Evolutionary conservation across 2,888 invertebrate genomes (phyloP), one percentile per base, ranked within the genome.

Genomic region (Teinopalpus imperialis): DNA sequence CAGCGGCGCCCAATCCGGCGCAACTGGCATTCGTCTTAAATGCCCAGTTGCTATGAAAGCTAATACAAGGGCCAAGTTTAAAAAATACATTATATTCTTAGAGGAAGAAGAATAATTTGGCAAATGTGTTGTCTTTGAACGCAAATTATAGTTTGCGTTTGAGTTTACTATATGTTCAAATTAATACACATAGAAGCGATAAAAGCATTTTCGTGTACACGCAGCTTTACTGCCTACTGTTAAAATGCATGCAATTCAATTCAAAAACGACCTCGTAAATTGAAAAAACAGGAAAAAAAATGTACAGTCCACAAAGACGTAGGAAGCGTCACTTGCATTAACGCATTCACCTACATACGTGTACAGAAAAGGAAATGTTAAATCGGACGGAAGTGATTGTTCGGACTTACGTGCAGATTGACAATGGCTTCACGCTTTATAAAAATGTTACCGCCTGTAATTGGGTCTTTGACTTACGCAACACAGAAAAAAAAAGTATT

Each of bases 321-420:
- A n/a, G 71, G 65, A 74, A 74, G 57, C 49, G 27, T 43, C 59
- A 60, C 48, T 53, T 56, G 56, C 59, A 35, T 34, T 8, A 57
- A 46, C 57, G 30, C 41, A 41, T 61, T 63, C 66, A 65, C 58
- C 61, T 51, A 61, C 53, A 55, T 60, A 55, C 52, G 53, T 58
- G 56, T 39, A 56, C 34, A 47, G 57, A 68, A 70, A 77, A 73
- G 60, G 65, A 60, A 54, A 61, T 55, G 60, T 61, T 50, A 69
- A 69, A 69, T 69, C 57, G 60, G 52, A 56, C 75, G 80, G 79
- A 81, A 81, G 76, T 72, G 69, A 73, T 68, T 69, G 70, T 66
- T 63, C 59, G 56, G 47, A 57, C 44, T 49, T 49, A 56, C 50
- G 49, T 45, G 54, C 56, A 26, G 57, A 54, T 61, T 57, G 58